Conservation (phyloP, 2,888 invertebrate genomes). For the Platynereis dumerilii region DNA sequence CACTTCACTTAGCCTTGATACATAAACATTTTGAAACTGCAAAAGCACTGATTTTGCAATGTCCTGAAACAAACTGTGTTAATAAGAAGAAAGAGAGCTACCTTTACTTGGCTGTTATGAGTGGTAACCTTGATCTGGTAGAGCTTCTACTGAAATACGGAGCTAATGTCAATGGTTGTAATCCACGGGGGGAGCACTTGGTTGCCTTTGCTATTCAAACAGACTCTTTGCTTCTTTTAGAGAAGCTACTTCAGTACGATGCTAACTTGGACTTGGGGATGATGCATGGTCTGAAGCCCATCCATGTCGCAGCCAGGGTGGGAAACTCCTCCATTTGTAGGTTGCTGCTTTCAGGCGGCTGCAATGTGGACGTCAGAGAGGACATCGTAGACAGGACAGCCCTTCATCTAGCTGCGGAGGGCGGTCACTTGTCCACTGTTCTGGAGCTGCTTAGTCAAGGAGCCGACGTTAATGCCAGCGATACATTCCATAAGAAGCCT, state of each 20-base stretch:
- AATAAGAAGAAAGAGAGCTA: constrained; percentile 6
- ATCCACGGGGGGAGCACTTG: background rate
- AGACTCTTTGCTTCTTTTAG: background rate
- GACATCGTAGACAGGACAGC: background rate
- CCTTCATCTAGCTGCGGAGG: background rate
- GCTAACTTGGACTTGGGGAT: background rate
- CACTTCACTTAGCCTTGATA: constrained; percentile 1
- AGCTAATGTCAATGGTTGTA: background rate
- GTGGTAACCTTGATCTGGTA: background rate
- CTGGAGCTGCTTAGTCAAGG: background rate
- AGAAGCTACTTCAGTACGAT: background rate
- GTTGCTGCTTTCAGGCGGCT: background rate
- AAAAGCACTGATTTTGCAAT: background rate
- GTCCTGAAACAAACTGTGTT: background rate
- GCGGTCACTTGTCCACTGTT: background rate
- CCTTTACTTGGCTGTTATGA: background rate
- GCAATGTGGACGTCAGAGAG: background rate
- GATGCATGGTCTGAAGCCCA: background rate
- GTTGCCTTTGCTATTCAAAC: background rate
- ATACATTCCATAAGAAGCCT: background rate
- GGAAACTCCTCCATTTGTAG: background rate
- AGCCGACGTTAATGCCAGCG: background rate
- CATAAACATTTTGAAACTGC: background rate
- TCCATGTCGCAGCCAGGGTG: background rate
- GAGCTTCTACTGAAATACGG: background rate